Evolutionary conservation across 2,888 invertebrate species (phyloP), one percentile per base, ranked within the genome.

Genomic region (Sepiola atlantica): DNA sequence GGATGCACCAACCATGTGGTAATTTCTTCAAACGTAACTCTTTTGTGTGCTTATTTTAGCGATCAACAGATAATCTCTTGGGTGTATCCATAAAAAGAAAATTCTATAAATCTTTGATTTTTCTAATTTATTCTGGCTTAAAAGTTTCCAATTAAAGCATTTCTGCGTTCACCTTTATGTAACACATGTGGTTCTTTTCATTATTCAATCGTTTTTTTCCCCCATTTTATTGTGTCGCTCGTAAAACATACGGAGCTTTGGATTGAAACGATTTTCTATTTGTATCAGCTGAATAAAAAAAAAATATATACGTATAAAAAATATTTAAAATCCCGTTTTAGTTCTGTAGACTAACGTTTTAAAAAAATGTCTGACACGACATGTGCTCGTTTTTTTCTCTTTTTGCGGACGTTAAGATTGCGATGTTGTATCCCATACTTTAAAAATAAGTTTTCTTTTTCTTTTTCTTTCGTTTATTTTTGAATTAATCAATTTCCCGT

Each of bases 281-380:
- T 61, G 2, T 61, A 28, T 61, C 10, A 61, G 1, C 28, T 3
- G 6, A 6, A 28, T 6, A 61, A 28, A 28, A 61, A n/a, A n/a
- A n/a, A n/a, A n/a, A n/a, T n/a, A 12, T 28, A 28, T 28, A 61
- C 3, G 0, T 6, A 0, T 6, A 28, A 61, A 61, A 77, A 77
- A n/a, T 12, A 12, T 10, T 18, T 10, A 6, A 45, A 77, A 77
- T 77, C 16, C 77, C n/a, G 14, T n/a, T 2, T 45, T 2, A 4
- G 45, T 45, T 45, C 4, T 45, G 45, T 45, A 8, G 2, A 8
- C 45, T 45, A 45, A 45, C 45, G 45, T 45, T 45, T 45, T n/a
- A n/a, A 77, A 77, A 77, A 77, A n/a, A 77, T 77, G 77, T 77
- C 77, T 77, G 77, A 77, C 77, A 77, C 32, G 77, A 77, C 77